Evolutionary conservation across 2,888 invertebrate species (phyloP).

Genomic region (Drosophila conformis): DNA sequence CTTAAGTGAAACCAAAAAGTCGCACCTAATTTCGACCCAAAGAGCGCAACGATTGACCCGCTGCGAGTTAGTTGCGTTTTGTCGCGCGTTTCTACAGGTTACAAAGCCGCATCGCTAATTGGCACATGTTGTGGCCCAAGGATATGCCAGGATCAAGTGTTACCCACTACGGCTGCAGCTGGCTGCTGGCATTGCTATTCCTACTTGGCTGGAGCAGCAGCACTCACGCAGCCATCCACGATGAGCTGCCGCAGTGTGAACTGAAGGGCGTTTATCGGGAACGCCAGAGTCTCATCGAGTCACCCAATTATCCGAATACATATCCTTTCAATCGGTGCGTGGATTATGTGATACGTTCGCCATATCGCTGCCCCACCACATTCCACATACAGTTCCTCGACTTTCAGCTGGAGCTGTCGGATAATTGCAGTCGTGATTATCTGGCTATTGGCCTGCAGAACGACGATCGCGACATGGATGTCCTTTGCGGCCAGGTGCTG

Average conservation of each 20-base stretch:
- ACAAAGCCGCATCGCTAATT: constrained; percentile 20
- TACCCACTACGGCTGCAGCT: background rate
- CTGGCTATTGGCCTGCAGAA: constrained; percentile 85
- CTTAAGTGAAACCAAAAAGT: constrained; percentile 58
- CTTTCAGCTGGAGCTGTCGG: constrained; percentile 86
- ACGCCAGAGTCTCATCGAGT: constrained; percentile 85
- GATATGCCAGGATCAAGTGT: constrained; percentile 18
- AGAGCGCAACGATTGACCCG: constrained; percentile 47
- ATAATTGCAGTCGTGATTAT: constrained; percentile 86
- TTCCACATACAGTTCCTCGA: constrained; percentile 87
- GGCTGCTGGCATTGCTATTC: constrained; percentile 2
- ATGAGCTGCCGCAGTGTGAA: constrained; percentile 78
- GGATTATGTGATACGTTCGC: constrained; percentile 86
- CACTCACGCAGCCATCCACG: constrained; percentile 60
- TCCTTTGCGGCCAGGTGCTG: constrained; percentile 86
- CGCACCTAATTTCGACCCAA: constrained; percentile 57
- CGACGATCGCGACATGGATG: constrained; percentile 81
- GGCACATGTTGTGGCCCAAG: constrained; percentile 36
- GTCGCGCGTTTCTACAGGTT: constrained; percentile 48
- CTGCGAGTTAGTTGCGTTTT: constrained; percentile 67
- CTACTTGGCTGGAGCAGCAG: constrained; percentile 15
- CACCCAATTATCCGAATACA: constrained; percentile 86
- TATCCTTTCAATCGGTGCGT: constrained; percentile 85
- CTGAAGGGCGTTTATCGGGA: constrained; percentile 85
- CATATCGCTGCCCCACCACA: constrained; percentile 85